These are phyloP conservation scores for Ctenicera cuprea DNA, from an alignment of 2,888 invertebrate genomes.

Conservation along the genomic window DNA sequence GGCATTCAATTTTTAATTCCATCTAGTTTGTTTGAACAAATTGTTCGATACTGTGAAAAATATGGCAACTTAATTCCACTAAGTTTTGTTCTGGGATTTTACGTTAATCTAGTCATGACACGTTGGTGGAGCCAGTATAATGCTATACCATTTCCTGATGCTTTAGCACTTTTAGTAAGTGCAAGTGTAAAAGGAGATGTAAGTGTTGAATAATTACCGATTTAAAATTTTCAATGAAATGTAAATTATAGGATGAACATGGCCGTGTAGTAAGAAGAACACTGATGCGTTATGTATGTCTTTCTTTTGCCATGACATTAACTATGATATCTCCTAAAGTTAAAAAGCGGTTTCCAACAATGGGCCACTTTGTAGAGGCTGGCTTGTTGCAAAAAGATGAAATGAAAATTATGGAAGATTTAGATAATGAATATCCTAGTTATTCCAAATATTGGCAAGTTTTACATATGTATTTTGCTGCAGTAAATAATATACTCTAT, in stretches of 20 bases:
- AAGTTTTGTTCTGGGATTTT: conserved; percentile 95
- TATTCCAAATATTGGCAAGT: conserved; percentile 78
- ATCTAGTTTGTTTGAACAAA: conserved; percentile 83
- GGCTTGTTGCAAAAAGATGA: conserved; percentile 89
- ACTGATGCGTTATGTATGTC: conserved; percentile 86
- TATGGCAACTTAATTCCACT: conserved; percentile 92
- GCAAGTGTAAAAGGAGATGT: conserved; percentile 86
- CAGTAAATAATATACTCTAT: conserved; percentile 59
- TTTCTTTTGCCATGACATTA: conserved; percentile 88
- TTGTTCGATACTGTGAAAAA: conserved; percentile 88
- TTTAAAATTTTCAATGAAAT: conserved; percentile 14
- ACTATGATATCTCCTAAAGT: conserved; percentile 90
- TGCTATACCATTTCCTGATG: conserved; percentile 89
- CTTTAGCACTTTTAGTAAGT: conserved; percentile 86
- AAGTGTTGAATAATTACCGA: conserved; percentile 57
- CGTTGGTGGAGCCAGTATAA: conserved; percentile 93
- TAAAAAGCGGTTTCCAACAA: conserved; percentile 90
- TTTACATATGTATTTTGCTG: background rate
- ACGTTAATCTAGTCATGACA: conserved; percentile 93
- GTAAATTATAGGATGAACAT: conserved; percentile 79
- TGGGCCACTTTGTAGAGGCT: conserved; percentile 87
- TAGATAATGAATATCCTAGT: conserved; percentile 87
- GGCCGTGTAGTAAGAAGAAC: conserved; percentile 86
- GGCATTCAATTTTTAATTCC: background rate
- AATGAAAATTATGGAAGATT: conserved; percentile 82